Percentiles rank a stretch among this genome's conserved stretches.
phyloP scores from a whole-genome alignment of 2,888 invertebrate genomes.

The Temnothorax ravouxi region DNA sequence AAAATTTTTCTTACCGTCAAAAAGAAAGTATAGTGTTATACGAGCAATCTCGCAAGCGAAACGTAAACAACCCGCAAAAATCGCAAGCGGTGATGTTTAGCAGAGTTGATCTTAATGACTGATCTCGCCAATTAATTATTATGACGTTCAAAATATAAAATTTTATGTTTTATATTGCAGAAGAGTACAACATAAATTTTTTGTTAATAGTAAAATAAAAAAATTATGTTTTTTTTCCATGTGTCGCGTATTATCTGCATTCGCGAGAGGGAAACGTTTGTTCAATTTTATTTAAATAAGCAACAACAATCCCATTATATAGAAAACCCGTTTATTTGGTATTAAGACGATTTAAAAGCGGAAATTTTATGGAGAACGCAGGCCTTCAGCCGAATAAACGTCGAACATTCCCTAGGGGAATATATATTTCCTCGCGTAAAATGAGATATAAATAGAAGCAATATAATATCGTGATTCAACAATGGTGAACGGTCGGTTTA shows the following conservation, averaged over 20 bases:
- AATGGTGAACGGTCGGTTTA: background rate
- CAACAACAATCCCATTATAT: background rate
- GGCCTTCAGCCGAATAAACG: conserved; percentile 20
- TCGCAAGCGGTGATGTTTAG: background rate
- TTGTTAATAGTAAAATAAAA: background rate
- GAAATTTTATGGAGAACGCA: background rate
- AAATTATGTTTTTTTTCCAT: background rate
- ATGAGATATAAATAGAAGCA: background rate
- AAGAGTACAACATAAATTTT: background rate
- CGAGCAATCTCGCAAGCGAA: background rate
- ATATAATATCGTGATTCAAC: conserved; percentile 23
- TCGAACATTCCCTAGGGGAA: background rate
- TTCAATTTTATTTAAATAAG: conserved; percentile 4
- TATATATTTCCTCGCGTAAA: background rate
- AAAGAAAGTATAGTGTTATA: background rate
- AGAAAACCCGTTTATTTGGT: conserved; percentile 1
- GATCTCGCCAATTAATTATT: conserved; percentile 5
- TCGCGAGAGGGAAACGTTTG: background rate
- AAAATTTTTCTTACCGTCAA: conserved; percentile 1
- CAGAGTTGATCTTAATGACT: background rate
- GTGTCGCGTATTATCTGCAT: background rate
- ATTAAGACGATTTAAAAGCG: background rate
- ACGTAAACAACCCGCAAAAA: background rate
- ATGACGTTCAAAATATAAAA: background rate
- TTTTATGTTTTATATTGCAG: background rate